Base-by-base conservation (phyloP, 2,797 vertebrate genomes). In the Phyllotis vaccarum region DNA sequence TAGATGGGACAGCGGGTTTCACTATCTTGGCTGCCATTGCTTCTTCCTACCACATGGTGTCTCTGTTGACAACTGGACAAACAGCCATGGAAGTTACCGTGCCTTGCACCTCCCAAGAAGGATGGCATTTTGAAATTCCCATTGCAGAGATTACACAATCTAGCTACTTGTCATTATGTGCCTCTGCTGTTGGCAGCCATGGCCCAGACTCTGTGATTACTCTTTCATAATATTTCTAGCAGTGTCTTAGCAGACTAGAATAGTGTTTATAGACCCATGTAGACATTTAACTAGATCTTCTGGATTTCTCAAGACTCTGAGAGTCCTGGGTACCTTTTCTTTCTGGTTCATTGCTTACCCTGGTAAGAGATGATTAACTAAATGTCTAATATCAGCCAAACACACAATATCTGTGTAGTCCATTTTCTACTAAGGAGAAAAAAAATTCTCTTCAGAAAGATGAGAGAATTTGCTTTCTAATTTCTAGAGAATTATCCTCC, bases 11-110 rank as follows among this genome's bases (percentile, higher is more conserved):
- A 92, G 24, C 22, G 52, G 54, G 27, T 40, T 89, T 82, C 54
- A 92, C 52, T 54, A 5, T 74, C 68, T 94, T 56, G 72, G 1
- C 46, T 97, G 95, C 31, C 74, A 52, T 97, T 97, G 49, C 95
- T 66, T 94, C 40, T 94, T n/a, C 56, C 22, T 22, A 60, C 97
- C 97, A 97, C 96, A 89, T 60, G 96, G 96, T 95, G 95, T 96
- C 97, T 95, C 97, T 97, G 93, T 90, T 90, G 87, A 92, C 94
- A 97, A 60, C 81, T 82, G 60, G 81, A 95, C 91, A 2, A 76
- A 37, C 29, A 14, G 10, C 62, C 62, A 8, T 24, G 16, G 9
- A 89, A 46, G 14, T 34, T 10, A 82, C 40, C n/a, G n/a, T 37
- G 31, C 76, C n/a, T 24, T 34, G 90, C 6, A 79, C 34, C 83